Percentiles rank a stretch among this genome's conserved stretches.
Conservation (phyloP, 2,113 vertebrate genomes). For the Urocitellus parryii region DNA sequence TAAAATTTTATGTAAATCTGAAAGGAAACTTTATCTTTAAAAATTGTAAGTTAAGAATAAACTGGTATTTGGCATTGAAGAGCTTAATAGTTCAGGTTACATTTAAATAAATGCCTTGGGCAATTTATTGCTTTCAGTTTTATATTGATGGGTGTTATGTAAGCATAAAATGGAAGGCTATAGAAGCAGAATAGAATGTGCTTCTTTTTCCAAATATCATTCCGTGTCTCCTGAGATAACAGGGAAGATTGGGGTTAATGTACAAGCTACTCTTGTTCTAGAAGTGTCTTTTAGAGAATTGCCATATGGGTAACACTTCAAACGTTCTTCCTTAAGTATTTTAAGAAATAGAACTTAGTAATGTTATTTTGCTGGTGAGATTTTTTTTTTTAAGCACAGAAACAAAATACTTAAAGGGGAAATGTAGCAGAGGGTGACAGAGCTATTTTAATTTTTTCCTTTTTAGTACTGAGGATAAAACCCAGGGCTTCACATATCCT, state of each 20-base stretch:
- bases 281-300: slow-evolving; percentile 38
- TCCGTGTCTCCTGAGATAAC: not conserved
- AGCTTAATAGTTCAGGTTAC: slow-evolving; percentile 36
- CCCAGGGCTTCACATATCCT: not conserved
- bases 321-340: slow-evolving; percentile 40
- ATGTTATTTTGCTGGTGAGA: slow-evolving; percentile 33
- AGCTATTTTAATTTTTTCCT: not conserved
- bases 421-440: not conserved
- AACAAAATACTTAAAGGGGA: slow-evolving; percentile 26
- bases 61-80: not conserved
- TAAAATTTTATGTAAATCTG: slow-evolving; percentile 46
- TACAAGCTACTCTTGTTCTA: slow-evolving; percentile 13
- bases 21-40: slow-evolving; percentile 47
- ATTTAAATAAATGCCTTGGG: slow-evolving; percentile 1
- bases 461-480: not conserved
- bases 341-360: slow-evolving; percentile 46
- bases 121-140: not conserved
- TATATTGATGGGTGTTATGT: not conserved
- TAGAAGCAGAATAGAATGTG: not conserved
- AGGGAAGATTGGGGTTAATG: not conserved
- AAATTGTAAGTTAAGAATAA: slow-evolving; percentile 49
- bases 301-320: not conserved
- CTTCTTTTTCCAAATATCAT: slow-evolving; percentile 27
- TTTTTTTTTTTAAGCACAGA: slow-evolving; percentile 41
- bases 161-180: slow-evolving; percentile 11